Evolutionary conservation across 1,140 invertebrate species (phyloP), one percentile per base, ranked within the genome.

Genomic region (Lasioglossum albipes): DNA sequence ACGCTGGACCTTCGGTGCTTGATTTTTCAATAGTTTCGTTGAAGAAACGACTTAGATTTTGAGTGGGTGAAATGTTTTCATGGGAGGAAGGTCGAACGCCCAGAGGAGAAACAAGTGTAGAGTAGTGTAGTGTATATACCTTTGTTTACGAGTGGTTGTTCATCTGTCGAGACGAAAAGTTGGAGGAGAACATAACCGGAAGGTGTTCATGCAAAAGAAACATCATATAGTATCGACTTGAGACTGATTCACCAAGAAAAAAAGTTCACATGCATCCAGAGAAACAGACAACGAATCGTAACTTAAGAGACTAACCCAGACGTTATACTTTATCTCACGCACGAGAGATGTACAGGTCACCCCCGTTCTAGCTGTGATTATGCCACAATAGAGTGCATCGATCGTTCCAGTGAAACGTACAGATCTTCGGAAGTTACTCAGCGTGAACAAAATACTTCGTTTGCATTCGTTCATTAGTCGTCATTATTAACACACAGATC

Each of bases 171-270:
- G 89, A 75, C 83, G 87, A 86, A 90, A 88, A 89, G 88, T 90
- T 84, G 90, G 82, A 86, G 88, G 89, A 89, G 88, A 90, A 90
- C 87, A 89, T 89, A 87, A 91, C 88, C 92, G 86, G 85, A 86
- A 90, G 89, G 85, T 79, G 88, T 89, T 93, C 92, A 93, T 93
- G 92, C 91, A 93, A 93, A 92, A 93, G 86, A 92, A 92, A 92
- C 84, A 90, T 84, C 83, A 69, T 91, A 74, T 91, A 91, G 78
- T 90, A 90, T 81, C 59, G 68, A 86, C 62, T 61, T 66, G 65
- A 86, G 77, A 86, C 65, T 75, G 59, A 12, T 57, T 78, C 61
- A 64, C 36, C 77, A 41, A 80, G 18, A n/a, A n/a, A 52, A 52
- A 62, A 59, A 79, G 42, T 62, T 41, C 66, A 52, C 73, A 69